A percentile compares a stretch with the other conserved stretches of the same genome.
phyloP scores from a whole-genome alignment of 1,140 invertebrate species.

The Neodiprion pinetum region DNA sequence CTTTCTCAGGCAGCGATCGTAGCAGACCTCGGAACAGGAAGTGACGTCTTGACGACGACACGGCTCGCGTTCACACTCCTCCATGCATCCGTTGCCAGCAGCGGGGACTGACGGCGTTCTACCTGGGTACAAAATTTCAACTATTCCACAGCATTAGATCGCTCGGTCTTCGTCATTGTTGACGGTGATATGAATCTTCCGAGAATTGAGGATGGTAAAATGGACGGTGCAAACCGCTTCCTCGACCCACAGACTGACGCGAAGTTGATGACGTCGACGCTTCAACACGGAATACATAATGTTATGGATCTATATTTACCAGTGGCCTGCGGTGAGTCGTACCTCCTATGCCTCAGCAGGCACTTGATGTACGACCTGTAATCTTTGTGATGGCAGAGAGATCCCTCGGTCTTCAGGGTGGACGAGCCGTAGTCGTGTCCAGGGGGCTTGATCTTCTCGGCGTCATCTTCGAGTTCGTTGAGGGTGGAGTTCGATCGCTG shows the following conservation, averaged over 20 bases:
- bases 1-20: conserved; percentile 25
- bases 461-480: no score
- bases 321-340: conserved; percentile 27
- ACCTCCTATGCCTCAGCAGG: conserved; percentile 51
- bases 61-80: conserved; percentile 42
- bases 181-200: no score
- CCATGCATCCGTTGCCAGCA: conserved; percentile 34
- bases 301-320: neutral
- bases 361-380: conserved; percentile 56
- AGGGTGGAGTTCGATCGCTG: neutral
- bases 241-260: no score
- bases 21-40: conserved; percentile 30
- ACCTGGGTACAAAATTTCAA: neutral
- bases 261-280: no score
- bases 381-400: conserved; percentile 46
- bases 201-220: no score
- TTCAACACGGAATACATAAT: no score
- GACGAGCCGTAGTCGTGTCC: no score
- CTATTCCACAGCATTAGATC: neutral
- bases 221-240: no score
- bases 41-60: conserved; percentile 24
- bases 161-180: no score
- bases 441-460: no score
- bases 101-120: neutral
- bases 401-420: neutral